Conservation (phyloP, 2,797 vertebrate species). For the Alcedo quadribrachys region DNA sequence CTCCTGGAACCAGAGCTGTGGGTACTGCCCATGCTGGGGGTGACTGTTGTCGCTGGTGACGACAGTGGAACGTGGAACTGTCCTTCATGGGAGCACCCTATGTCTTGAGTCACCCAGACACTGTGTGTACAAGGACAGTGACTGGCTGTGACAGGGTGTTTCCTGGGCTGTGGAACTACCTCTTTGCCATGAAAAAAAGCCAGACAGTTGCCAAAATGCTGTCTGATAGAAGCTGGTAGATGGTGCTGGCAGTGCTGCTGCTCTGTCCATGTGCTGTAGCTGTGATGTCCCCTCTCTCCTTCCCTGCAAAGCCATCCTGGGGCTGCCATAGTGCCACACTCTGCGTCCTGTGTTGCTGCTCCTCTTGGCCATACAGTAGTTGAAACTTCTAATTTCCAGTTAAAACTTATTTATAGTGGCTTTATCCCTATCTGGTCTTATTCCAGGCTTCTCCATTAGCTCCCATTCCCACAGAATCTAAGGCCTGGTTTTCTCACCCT, state of each 20-base stretch:
- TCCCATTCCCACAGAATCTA: not conserved
- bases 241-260: not conserved
- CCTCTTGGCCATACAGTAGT: not conserved
- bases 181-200: not conserved
- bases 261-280: not conserved
- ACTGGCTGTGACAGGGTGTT: not conserved
- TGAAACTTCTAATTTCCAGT: not conserved
- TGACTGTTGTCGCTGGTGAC: not conserved
- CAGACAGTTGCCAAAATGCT: not conserved
- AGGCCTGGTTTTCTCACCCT: not conserved
- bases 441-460: not conserved
- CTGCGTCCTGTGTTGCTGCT: not conserved
- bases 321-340: not conserved
- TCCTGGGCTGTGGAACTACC: not conserved
- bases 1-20: not conserved
- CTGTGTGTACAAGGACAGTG: accelerated
- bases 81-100: accelerated
- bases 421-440: not conserved
- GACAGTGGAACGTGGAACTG: not conserved
- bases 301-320: accelerated
- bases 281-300: not conserved
- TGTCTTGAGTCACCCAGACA: not conserved
- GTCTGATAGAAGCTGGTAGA: not conserved
- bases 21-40: not conserved
- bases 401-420: not conserved